Conservation (phyloP, 2,888 invertebrate species). For the Agonopterix heracliana region DNA sequence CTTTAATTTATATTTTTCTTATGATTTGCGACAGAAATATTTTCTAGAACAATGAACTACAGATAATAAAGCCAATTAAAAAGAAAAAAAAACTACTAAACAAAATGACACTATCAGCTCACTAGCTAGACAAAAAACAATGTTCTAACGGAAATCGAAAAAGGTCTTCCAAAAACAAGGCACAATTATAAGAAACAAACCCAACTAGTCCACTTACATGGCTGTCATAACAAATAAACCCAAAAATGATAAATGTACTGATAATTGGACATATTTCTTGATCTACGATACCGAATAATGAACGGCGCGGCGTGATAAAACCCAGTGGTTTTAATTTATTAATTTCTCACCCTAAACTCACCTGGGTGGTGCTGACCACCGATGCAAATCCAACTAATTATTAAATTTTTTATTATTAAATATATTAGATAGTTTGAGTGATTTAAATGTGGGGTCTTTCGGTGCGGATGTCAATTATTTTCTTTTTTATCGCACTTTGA, state of each 20-base stretch:
- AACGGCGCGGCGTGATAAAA: constrained; percentile 18
- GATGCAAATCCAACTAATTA: constrained; percentile 38
- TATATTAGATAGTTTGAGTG: constrained; percentile 35
- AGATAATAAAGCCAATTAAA: no score
- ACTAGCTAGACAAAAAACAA: no score
- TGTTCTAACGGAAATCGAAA: neutral
- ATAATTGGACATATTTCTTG: constrained; percentile 56
- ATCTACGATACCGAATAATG: constrained; percentile 42
- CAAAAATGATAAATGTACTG: constrained; percentile 56
- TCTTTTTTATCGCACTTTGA: constrained; percentile 5
- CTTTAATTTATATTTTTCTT: no score
- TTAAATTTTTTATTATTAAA: constrained; percentile 56
- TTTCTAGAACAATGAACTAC: no score
- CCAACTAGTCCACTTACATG: constrained; percentile 24
- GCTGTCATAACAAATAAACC: constrained; percentile 64
- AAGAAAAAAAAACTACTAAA: no score
- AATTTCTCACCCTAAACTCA: constrained; percentile 35
- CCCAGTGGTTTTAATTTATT: constrained; percentile 26
- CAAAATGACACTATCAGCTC: no score
- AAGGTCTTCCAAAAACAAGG: neutral
- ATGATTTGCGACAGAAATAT: no score
- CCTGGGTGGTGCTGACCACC: constrained; percentile 29
- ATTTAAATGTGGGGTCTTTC: constrained; percentile 24
- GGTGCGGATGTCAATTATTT: constrained; percentile 22
- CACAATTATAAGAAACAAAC: neutral